A percentile compares a stretch with the other conserved stretches of the same genome.
Conservation (phyloP, 2,888 invertebrate genomes). For the Geophilus truncorum region DNA sequence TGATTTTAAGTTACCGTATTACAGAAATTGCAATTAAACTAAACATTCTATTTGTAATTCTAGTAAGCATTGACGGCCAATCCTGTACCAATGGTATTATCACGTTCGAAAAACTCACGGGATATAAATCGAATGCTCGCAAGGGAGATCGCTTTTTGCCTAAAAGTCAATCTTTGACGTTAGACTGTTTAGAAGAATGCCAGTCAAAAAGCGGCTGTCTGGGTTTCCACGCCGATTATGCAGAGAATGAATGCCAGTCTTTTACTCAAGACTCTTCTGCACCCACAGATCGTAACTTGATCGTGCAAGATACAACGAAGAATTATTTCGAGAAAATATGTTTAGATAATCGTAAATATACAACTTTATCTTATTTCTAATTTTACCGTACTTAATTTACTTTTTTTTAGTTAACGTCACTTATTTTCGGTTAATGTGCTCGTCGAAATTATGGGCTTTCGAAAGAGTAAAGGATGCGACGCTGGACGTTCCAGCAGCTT, state of each 20-base stretch:
- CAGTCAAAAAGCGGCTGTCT: neutral
- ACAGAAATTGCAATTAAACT: no score
- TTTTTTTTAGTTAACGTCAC: slow-evolving; percentile 5
- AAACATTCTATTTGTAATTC: no score
- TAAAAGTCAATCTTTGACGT: neutral
- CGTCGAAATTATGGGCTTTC: slow-evolving; percentile 29
- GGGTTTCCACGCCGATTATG: neutral
- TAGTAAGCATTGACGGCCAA: neutral
- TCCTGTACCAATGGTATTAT: neutral
- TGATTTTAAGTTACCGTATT: no score
- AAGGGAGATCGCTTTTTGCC: neutral
- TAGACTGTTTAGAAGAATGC: neutral
- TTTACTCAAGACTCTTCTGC: neutral
- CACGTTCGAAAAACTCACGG: neutral
- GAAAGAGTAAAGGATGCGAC: slow-evolving; percentile 70
- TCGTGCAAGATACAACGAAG: neutral
- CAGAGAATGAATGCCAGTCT: slow-evolving; percentile 11
- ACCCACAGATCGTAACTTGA: neutral
- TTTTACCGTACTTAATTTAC: neutral
- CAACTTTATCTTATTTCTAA: neutral
- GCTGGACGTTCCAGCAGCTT: slow-evolving; percentile 64
- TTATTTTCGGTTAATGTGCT: slow-evolving; percentile 30
- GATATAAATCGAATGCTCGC: neutral
- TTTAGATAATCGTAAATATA: neutral
- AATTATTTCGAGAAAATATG: slow-evolving; percentile 22